A percentile compares a stretch with the other conserved stretches of the same genome.
phyloP scores from a whole-genome alignment of 2,113 vertebrate species.

The Clarias gariepinus region DNA sequence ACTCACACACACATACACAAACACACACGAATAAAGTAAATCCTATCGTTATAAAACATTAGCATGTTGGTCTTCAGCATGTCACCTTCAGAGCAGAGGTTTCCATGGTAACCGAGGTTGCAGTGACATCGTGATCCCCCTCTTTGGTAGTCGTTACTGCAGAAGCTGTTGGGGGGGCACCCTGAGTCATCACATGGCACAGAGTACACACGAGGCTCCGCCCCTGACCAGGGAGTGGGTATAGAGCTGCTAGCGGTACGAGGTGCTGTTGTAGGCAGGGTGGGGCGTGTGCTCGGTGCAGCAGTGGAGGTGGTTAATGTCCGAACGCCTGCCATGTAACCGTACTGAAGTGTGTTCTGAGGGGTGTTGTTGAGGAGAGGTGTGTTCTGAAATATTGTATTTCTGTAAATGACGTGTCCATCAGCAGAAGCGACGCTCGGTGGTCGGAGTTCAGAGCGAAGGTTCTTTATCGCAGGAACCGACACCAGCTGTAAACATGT shows the following conservation, averaged over 20 bases:
- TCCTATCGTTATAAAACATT: neutral
- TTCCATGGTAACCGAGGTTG: slow-evolving; percentile 84
- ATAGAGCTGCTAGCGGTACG: slow-evolving; percentile 50
- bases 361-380: neutral
- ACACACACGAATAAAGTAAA: neutral
- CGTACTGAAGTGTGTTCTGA: neutral
- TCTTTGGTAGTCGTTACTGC: slow-evolving; percentile 80
- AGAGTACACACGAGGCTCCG: slow-evolving; percentile 70
- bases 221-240: slow-evolving; percentile 53
- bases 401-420: slow-evolving; percentile 65
- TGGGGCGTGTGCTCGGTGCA: slow-evolving; percentile 28
- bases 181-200: slow-evolving; percentile 82
- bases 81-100: slow-evolving; percentile 81
- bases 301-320: slow-evolving; percentile 13
- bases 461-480: slow-evolving; percentile 74
- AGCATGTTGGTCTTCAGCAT: neutral
- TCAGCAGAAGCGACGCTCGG: slow-evolving; percentile 61
- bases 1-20: slow-evolving; percentile 31
- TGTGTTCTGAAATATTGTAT: slow-evolving; percentile 56
- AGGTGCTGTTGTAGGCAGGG: neutral
- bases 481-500: slow-evolving; percentile 76
- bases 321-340: slow-evolving; percentile 4
- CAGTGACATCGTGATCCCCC: slow-evolving; percentile 91
- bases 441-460: slow-evolving; percentile 78
- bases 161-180: slow-evolving; percentile 89